A percentile compares a stretch with the other conserved stretches of the same genome.
Conservation (phyloP, 2,113 vertebrate species). For the Syngnathus scovelli region DNA sequence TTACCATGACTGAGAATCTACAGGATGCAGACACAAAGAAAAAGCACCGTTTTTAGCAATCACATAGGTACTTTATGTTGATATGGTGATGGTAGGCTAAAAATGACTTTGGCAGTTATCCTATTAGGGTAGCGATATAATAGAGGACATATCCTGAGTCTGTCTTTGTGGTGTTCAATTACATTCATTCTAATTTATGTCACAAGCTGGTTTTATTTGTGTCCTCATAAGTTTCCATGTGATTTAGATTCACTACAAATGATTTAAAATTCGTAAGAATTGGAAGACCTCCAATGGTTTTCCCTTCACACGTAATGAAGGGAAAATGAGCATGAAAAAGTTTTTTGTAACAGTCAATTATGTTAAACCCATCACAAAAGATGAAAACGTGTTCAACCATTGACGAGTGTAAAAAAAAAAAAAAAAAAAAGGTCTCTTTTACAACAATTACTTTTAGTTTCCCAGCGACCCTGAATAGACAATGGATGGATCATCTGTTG, state of each 20-base stretch:
- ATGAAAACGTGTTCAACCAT: not conserved
- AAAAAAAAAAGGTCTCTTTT: not conserved
- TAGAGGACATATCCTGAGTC: not conserved
- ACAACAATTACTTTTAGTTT: not conserved
- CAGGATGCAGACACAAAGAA: not conserved
- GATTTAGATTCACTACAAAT: not conserved
- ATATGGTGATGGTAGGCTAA: not conserved
- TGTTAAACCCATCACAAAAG: not conserved
- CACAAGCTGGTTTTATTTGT: not conserved
- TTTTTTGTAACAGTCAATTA: not conserved
- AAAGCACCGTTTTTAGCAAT: not conserved
- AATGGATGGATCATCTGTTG: not conserved
- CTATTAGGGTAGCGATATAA: not conserved
- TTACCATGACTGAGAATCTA: not conserved
- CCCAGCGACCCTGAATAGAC: not conserved
- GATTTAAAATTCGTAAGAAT: not conserved
- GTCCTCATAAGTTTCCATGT: constrained; percentile 2
- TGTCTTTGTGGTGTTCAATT: not conserved
- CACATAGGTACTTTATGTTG: not conserved
- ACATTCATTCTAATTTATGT: not conserved
- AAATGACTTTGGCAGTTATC: not conserved
- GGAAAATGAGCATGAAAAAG: too few species aligned
- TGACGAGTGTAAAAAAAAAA: not conserved
- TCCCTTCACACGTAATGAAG: not conserved
- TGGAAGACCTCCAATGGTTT: not conserved